Conservation (phyloP, 2,797 vertebrate species). For the Brachymystax lenok region DNA sequence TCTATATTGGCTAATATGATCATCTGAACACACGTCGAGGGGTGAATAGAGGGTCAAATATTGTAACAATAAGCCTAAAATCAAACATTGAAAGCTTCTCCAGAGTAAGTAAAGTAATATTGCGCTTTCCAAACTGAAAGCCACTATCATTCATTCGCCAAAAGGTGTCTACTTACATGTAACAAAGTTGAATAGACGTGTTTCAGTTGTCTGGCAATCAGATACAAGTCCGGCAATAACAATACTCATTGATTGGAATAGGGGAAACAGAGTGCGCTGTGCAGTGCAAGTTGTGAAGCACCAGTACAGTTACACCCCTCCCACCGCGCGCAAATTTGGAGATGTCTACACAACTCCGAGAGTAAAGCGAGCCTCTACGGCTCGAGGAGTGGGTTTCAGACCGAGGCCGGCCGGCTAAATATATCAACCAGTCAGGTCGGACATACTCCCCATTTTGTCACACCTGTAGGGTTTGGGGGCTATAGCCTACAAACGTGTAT, state of each 20-base stretch:
- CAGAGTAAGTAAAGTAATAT: neutral
- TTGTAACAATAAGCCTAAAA: neutral
- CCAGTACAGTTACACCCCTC: slow-evolving; percentile 35
- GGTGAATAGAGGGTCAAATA: neutral
- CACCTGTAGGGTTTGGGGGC: slow-evolving; percentile 1
- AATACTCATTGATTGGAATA: slow-evolving; percentile 19
- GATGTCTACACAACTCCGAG: slow-evolving; percentile 36
- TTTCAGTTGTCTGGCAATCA: slow-evolving; percentile 5
- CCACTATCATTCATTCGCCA: neutral
- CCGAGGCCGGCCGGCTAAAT: slow-evolving; percentile 54
- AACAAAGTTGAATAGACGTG: slow-evolving; percentile 1
- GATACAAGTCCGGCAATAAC: slow-evolving; percentile 26
- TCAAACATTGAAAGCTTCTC: neutral
- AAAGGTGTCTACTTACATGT: slow-evolving; percentile 4
- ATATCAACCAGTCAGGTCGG: slow-evolving; percentile 59
- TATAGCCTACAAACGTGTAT: neutral
- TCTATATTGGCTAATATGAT: neutral
- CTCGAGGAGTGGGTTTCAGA: slow-evolving; percentile 55
- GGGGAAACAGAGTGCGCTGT: slow-evolving; percentile 16
- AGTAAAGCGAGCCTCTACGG: slow-evolving; percentile 42
- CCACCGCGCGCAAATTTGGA: slow-evolving; percentile 25
- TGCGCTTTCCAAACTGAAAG: neutral
- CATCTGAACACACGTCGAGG: neutral
- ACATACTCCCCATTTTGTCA: slow-evolving; percentile 17
- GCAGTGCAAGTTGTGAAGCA: slow-evolving; percentile 29